Evolutionary conservation across 2,113 vertebrate species (phyloP).

Genomic region (Choloepus hoffmanni): DNA sequence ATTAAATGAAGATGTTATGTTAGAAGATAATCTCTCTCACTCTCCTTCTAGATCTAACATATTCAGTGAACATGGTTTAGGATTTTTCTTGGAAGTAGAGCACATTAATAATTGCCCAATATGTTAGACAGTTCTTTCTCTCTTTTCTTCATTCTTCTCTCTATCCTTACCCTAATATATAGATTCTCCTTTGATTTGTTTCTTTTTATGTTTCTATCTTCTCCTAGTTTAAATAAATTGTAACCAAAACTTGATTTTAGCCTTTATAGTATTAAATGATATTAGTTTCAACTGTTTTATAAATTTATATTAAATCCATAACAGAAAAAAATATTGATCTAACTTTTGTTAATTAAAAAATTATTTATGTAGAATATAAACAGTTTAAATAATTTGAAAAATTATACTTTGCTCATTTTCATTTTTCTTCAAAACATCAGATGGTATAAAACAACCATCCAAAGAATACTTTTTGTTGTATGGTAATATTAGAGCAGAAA

Average conservation of each 20-base stretch:
- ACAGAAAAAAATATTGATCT: not conserved
- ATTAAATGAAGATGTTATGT: slow-evolving; percentile 24
- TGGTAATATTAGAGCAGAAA: not conserved
- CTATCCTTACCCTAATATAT: not conserved
- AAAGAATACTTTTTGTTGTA: slow-evolving; percentile 1
- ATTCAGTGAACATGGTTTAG: not conserved
- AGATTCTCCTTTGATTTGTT: not conserved
- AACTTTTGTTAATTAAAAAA: not conserved
- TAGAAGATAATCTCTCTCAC: not conserved
- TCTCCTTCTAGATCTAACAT: slow-evolving; percentile 11
- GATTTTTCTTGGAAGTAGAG: slow-evolving; percentile 17
- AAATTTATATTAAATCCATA: not conserved
- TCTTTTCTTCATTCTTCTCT: not conserved
- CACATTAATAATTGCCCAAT: slow-evolving; percentile 9
- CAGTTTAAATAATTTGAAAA: slow-evolving; percentile 55
- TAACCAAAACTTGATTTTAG: slow-evolving; percentile 42
- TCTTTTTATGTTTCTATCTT: slow-evolving; percentile 7
- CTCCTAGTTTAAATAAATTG: slow-evolving; percentile 32
- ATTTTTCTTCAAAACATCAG: slow-evolving; percentile 53
- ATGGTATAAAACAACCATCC: slow-evolving; percentile 47
- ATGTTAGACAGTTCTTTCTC: not conserved
- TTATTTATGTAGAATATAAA: not conserved
- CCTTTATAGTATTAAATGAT: not conserved
- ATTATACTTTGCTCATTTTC: slow-evolving; percentile 21
- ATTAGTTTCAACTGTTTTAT: slow-evolving; percentile 36